Base-by-base conservation (phyloP, 2,113 vertebrate genomes). In the Lophura nycthemera region DNA sequence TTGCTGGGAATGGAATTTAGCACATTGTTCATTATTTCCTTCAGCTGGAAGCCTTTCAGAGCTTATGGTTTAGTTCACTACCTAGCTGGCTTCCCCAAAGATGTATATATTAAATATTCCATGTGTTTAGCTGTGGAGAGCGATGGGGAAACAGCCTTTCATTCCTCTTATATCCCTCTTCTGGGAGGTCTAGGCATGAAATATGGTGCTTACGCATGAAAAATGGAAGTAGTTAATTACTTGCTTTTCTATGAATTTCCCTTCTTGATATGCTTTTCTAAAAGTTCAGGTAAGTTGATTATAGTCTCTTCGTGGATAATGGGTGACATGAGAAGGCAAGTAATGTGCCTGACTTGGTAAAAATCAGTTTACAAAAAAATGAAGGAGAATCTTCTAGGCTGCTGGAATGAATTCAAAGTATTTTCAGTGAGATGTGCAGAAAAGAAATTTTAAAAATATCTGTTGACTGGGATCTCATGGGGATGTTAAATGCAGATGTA, bases 401-500 rank as follows among this genome's bases (percentile, higher is more conserved):
- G 72, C n/a, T 85, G 60, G 48, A 81, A 83, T 64, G 89, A 92
- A 95, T 88, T 88, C 27, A 74, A 92, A 67, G 56, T 43, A 70
- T 69, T 92, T 89, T 87, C 72, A 93, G 57, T 38, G 73, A 83
- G 65, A 84, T 75, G 47, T 81, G 57, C 34, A 72, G 57, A 92
- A 82, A 8, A 86, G 87, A 79, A 60, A 56, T 48, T 86, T 92
- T 71, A 56, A 93, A 96, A 89, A 92, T 95, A 94, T 83, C 76
- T 86, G 76, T 92, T 92, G 79, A 92, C 91, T 95, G 82, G 69
- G 60, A 92, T 94, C 84, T 89, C 94, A 89, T 43, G 50, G 84
- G 89, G 89, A 91, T 81, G 74, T 74, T 95, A 90, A 92, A 93
- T 91, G 87, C 83, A 96, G 91, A 75, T 95, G 80, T 32, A 86